Evolutionary conservation across 1,140 invertebrate genomes (phyloP).

Genomic region (Brachionus rubens): DNA sequence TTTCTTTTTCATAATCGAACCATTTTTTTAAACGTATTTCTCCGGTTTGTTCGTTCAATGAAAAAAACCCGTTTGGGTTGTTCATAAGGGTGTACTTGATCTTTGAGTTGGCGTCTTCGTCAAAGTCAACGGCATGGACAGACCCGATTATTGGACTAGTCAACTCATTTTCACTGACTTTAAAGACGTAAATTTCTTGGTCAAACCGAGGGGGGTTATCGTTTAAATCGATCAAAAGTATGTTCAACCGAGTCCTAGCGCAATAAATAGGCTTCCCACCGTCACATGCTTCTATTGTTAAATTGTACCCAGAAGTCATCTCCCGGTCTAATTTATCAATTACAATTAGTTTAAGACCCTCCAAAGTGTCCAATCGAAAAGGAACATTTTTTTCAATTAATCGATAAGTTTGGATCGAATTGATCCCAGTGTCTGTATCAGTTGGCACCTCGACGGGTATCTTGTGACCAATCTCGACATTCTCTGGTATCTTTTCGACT

Average conservation of each 20-base stretch:
- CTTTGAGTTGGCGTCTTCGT: not conserved
- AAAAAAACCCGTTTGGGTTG: not conserved
- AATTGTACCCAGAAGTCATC: not conserved
- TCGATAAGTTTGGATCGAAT: not conserved
- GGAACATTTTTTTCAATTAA: not conserved
- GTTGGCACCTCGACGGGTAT: not conserved
- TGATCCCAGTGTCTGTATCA: not conserved
- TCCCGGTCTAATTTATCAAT: not conserved
- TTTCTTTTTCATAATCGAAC: constrained; percentile 45
- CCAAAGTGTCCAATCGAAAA: not conserved
- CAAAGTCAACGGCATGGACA: not conserved
- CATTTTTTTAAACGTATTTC: not conserved
- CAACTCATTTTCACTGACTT: not conserved
- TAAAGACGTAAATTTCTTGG: not conserved
- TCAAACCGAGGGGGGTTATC: constrained; percentile 44
- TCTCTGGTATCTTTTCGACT: not conserved
- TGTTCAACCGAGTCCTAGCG: not conserved
- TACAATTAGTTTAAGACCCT: not conserved
- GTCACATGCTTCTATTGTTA: constrained; percentile 11
- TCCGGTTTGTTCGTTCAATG: not conserved
- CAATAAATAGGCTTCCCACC: not conserved
- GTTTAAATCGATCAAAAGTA: not conserved
- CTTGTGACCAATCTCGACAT: not conserved
- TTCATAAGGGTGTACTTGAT: not conserved
- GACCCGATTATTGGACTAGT: not conserved